Base-by-base conservation (phyloP, 1,140 invertebrate species). In the Oncopeltus fasciatus region DNA sequence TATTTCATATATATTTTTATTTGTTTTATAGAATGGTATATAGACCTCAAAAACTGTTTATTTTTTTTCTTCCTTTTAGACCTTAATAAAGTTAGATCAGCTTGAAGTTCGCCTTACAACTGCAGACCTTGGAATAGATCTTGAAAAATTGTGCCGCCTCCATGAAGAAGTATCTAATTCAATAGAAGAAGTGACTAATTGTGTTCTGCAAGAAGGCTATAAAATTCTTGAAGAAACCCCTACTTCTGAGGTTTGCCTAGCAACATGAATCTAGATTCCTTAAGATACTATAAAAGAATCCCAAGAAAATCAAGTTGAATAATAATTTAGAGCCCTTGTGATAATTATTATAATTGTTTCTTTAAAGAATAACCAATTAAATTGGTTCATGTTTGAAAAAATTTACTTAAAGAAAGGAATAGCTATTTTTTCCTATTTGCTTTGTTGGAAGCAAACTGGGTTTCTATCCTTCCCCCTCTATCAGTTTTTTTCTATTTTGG, bases 41-140 rank as follows among this genome's bases (percentile, higher is more conserved):
- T 14, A 21, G n/a, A 24, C 2, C 27, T 3, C 4, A 21, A 27
- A 5, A 24, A 27, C 21, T 27, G 27, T 57, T 12, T 20, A 33
- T 26, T 57, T 2, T 38, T 5, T 38, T 38, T 8, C 14, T 38
- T 38, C 5, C 14, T 8, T 57, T 29, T 29, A 88, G 81, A 86
- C 84, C 56, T 74, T 87, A 46, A 84, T 78, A 59, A 86, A 87
- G 72, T 70, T 90, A 60, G 84, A 87, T 71, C 84, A 90, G 70
- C 73, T 90, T 11, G 86, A 90, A 75, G 79, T 86, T 66, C 84
- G 90, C 68, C 70, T 90, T 60, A 81, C 81, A 43, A 85, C 80
- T 28, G 81, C 79, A 33, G 79, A 83, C 56, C 72, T 85, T 69
- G 76, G 82, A 2, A 72, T 79, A 33, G 82, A 80, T 65, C 84